phyloP scores from a whole-genome alignment of 2,888 invertebrate species.

The Abrostola triplasia region DNA sequence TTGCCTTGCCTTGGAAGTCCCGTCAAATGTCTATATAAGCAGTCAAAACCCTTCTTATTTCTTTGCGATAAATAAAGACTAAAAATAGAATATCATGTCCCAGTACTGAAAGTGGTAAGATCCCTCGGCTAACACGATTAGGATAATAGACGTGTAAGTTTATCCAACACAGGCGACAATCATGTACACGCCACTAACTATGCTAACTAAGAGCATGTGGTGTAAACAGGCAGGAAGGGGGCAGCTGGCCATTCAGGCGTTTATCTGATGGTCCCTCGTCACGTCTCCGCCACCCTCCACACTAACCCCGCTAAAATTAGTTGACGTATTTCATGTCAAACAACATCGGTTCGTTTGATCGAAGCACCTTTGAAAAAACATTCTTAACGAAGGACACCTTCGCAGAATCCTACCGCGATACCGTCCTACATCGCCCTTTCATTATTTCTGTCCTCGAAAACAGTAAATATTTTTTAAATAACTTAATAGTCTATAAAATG shows the following conservation, averaged over 20 bases:
- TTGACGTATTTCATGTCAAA: conserved; percentile 38
- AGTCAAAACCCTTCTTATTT: too few species aligned
- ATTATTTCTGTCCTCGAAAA: conserved; percentile 15
- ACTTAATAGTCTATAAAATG: conserved; percentile 23
- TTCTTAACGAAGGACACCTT: conserved; percentile 33
- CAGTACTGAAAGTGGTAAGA: not conserved
- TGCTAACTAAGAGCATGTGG: conserved; percentile 31
- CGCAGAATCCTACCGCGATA: conserved; percentile 15
- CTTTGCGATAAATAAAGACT: too few species aligned
- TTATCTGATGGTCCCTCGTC: conserved; percentile 66
- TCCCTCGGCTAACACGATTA: not conserved
- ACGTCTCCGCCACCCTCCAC: conserved; percentile 1
- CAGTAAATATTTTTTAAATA: conserved; percentile 3
- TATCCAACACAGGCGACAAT: conserved; percentile 23
- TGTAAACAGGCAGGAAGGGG: conserved; percentile 37
- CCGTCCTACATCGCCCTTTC: conserved; percentile 14
- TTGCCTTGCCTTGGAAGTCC: too few species aligned
- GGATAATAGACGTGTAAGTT: conserved; percentile 17
- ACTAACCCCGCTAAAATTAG: conserved; percentile 46
- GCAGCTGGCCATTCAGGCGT: conserved; percentile 48
- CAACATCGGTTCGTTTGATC: conserved; percentile 41
- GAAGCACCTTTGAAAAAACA: conserved; percentile 27
- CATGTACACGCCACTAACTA: conserved; percentile 11
- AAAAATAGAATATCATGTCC: too few species aligned
- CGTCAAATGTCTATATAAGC: too few species aligned